A percentile compares a stretch with the other conserved stretches of the same genome.
Evolutionary conservation across 2,797 vertebrate genomes (phyloP).

Genomic region (Enteromius viviparus): DNA sequence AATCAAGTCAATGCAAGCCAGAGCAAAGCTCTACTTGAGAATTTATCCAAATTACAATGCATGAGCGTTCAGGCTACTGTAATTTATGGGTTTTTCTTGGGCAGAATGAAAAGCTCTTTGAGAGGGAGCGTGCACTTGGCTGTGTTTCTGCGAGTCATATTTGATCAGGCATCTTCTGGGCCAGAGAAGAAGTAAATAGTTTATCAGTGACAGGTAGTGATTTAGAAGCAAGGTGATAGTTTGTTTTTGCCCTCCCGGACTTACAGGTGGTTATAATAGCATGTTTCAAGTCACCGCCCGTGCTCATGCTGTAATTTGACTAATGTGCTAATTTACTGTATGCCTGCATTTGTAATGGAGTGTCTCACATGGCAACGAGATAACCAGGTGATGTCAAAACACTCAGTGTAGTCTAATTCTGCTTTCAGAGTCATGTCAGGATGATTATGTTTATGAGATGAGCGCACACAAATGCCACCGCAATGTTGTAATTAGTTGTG

Average conservation of each 20-base stretch:
- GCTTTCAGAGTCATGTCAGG: background rate
- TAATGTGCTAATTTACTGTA: constrained; percentile 49
- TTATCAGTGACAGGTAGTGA: constrained; percentile 63
- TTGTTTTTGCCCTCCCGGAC: constrained; percentile 65
- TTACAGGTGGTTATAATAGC: constrained; percentile 72
- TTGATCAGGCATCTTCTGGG: constrained; percentile 36
- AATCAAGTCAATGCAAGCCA: constrained; percentile 48
- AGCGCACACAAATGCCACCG: background rate
- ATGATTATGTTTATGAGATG: constrained; percentile 12
- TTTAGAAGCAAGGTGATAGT: constrained; percentile 64
- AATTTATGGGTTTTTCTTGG: constrained; percentile 58
- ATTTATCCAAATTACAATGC: constrained; percentile 57
- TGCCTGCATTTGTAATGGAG: constrained; percentile 43
- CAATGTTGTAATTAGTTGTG: constrained; percentile 7
- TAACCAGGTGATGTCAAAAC: constrained; percentile 56
- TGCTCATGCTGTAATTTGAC: constrained; percentile 44
- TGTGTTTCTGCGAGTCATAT: constrained; percentile 40
- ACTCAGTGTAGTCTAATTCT: background rate
- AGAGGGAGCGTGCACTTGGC: constrained; percentile 57
- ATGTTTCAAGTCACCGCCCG: constrained; percentile 60
- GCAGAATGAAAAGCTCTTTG: constrained; percentile 33
- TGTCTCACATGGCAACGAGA: constrained; percentile 41
- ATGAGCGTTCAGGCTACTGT: constrained; percentile 39
- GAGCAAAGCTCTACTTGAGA: constrained; percentile 40
- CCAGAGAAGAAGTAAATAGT: constrained; percentile 55